Percentiles rank a stretch among this genome's conserved stretches.
Evolutionary conservation across 92 coral and sea anemone genomes (phyloP).

Genomic region (Umimayanthus chanpuru): DNA sequence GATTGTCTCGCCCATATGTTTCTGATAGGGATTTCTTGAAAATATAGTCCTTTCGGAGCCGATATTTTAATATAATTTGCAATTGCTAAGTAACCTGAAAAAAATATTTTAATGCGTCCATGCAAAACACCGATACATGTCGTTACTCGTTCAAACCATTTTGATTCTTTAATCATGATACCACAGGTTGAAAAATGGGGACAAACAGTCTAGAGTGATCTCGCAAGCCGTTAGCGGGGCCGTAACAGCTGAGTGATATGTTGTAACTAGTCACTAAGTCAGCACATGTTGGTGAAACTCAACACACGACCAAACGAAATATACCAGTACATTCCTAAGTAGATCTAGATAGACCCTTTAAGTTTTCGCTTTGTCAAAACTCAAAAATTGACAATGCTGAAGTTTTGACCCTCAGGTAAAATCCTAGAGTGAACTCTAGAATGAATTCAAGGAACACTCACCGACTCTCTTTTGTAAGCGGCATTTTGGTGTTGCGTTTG

Average conservation of each 20-base stretch:
- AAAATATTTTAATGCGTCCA: neutral
- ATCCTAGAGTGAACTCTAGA: no score
- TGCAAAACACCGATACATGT: no score
- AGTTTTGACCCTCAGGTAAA: no score
- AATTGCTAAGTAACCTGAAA: neutral
- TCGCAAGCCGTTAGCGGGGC: neutral
- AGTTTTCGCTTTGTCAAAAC: neutral
- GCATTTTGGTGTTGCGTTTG: no score
- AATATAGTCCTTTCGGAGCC: constrained; percentile 11
- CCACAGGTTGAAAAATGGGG: constrained; percentile 12
- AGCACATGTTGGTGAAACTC: neutral
- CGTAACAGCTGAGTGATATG: neutral
- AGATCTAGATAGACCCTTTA: neutral
- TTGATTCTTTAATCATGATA: neutral
- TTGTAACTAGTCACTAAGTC: neutral
- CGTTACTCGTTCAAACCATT: neutral
- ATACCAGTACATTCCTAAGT: neutral
- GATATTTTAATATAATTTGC: neutral
- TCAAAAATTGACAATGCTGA: neutral
- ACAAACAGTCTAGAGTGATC: neutral
- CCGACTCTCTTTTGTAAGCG: no score
- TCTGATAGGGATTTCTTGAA: constrained; percentile 12
- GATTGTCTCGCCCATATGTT: neutral
- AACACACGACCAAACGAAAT: neutral
- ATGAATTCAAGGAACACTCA: no score